Evolutionary conservation across 2,888 invertebrate species (phyloP), one percentile per base, ranked within the genome.

Genomic region (Bedellia somnulentella): DNA sequence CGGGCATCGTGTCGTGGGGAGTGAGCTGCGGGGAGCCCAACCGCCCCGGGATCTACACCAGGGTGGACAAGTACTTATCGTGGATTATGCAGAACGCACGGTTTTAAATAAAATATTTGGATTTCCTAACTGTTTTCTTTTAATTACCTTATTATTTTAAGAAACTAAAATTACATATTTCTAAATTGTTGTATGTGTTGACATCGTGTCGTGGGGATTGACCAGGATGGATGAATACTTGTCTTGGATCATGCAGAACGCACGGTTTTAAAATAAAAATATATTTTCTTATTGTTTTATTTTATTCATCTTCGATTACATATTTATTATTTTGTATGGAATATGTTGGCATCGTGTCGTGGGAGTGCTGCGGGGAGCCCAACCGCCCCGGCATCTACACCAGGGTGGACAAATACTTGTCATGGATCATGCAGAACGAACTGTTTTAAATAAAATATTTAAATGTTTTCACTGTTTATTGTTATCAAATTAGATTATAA

Each of bases 1-100:
- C 89, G 25, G 93, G 92, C 1, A 78, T 93, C 32, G 92, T 93
- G 1, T 91, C 91, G 1, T 92, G 90, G 89, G 92, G 92, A 9
- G 78, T 89, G 21, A 80, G 85, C 2, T 93, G 93, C 49, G 92
- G 89, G 0, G 82, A 85, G 39, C 78, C 81, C 13, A 80, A 80
- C 27, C 83, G 81, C 35, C 92, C 93, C 0, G 93, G 92, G 2
- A 73, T 93, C 16, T 93, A 93, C 52, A 85, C 88, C 0, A 73
- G 85, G 18, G 88, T 92, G 14, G 82, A 80, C 39, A 77, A 79
- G 40, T 88, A 82, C 54, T 60, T 88, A 15, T 78, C 80, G 17
- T 89, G 89, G 89, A 87, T 89, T 42, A 73, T 79, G 10, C 59
- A 63, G 13, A 80, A 81, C 35, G 62, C 78, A 1, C 49, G 60